These are phyloP conservation scores for Apotomis turbidana DNA, from an alignment of 2,888 invertebrate genomes.

Conservation along the genomic window DNA sequence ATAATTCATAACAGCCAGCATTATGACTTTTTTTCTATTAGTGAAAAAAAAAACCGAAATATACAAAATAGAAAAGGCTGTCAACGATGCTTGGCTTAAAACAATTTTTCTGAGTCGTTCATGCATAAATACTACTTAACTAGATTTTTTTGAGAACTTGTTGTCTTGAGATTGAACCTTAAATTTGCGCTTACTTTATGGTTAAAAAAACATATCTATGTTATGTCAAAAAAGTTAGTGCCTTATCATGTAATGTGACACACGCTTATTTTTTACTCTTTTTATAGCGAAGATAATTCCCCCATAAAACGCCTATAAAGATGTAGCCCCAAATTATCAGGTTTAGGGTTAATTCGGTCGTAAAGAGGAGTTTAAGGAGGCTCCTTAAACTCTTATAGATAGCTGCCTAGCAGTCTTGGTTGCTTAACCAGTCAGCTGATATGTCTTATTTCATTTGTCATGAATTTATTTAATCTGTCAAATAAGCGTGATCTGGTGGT, in stretches of 20 bases:
- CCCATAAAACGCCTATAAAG: constrained; percentile 36
- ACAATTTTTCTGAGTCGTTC: too few relatives aligned
- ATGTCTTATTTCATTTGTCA: neutral
- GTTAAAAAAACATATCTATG: neutral
- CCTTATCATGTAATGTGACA: constrained; percentile 10
- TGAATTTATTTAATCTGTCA: neutral
- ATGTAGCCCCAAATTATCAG: constrained; percentile 35
- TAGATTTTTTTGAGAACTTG: too few relatives aligned
- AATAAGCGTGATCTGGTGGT: too few relatives aligned
- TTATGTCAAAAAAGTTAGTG: neutral
- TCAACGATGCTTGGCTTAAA: too few relatives aligned
- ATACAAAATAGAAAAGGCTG: too few relatives aligned
- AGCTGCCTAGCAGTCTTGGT: neutral
- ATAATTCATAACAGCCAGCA: too few relatives aligned
- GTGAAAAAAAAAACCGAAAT: too few relatives aligned
- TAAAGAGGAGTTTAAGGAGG: constrained; percentile 17
- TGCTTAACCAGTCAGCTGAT: neutral
- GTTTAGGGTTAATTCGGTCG: constrained; percentile 31
- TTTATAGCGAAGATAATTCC: constrained; percentile 30
- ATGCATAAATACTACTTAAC: too few relatives aligned
- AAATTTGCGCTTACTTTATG: neutral
- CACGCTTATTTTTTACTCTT: constrained; percentile 29
- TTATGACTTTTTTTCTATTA: too few relatives aligned
- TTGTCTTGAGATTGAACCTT: too few relatives aligned
- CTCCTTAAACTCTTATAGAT: too few relatives aligned